phyloP scores from a whole-genome alignment of 2,797 vertebrate genomes.

The Todus mexicanus region DNA sequence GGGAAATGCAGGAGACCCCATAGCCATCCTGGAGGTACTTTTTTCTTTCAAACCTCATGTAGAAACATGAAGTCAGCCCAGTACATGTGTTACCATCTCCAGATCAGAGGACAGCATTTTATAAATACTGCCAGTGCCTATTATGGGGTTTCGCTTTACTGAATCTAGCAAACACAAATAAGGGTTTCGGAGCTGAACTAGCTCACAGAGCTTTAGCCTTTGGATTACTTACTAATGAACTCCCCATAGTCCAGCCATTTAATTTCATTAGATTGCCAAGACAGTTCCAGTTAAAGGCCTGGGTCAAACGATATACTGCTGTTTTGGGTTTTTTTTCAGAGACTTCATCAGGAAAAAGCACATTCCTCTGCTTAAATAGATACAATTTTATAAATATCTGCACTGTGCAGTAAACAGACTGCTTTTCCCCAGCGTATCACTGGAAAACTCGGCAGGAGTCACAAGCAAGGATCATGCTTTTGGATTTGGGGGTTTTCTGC shows the following conservation, averaged over 20 bases:
- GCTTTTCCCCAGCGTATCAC: background rate
- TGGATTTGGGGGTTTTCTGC: background rate
- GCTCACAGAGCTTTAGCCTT: slow-evolving; percentile 37
- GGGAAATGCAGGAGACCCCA: background rate
- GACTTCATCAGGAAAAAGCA: background rate
- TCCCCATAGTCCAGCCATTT: slow-evolving; percentile 40
- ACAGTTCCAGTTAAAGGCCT: slow-evolving; percentile 40
- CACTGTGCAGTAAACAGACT: background rate
- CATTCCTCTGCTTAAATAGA: slow-evolving; percentile 18
- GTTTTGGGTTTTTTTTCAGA: slow-evolving; percentile 21
- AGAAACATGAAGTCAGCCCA: background rate
- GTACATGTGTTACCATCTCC: background rate
- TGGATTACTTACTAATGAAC: slow-evolving; percentile 59
- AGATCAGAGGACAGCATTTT: background rate
- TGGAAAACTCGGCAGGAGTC: background rate
- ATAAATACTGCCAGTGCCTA: background rate
- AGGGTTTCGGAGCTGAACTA: background rate
- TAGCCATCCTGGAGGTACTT: background rate
- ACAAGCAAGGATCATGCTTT: background rate
- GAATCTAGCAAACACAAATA: slow-evolving; percentile 42
- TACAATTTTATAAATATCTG: background rate
- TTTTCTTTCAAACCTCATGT: background rate
- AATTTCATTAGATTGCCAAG: slow-evolving; percentile 51
- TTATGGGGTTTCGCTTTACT: slow-evolving; percentile 46
- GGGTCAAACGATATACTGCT: slow-evolving; percentile 18